phyloP scores from a whole-genome alignment of 2,888 invertebrate species.

The Amiota minor region DNA sequence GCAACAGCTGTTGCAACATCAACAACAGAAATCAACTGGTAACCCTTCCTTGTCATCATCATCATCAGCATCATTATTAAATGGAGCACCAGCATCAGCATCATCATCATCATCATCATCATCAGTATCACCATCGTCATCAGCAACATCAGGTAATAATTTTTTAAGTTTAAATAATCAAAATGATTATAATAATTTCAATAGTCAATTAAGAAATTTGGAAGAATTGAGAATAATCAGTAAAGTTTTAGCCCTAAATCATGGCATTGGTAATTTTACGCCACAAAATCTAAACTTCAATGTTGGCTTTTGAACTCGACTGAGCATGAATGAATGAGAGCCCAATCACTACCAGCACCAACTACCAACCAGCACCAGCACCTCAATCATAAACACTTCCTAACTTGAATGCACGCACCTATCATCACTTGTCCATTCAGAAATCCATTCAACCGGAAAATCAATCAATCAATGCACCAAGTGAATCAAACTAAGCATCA shows the following conservation, averaged over 20 bases:
- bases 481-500: too few relatives aligned
- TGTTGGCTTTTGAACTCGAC: conserved; percentile 58
- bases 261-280: conserved; percentile 77
- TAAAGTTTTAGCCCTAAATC: conserved; percentile 86
- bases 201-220: conserved; percentile 72
- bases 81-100: conserved; percentile 29
- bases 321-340: too few relatives aligned
- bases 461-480: too few relatives aligned
- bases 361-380: conserved; percentile 31
- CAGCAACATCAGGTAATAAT: conserved; percentile 59
- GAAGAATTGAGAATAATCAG: conserved; percentile 88
- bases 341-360: conserved; percentile 8
- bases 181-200: conserved; percentile 43
- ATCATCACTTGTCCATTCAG: too few relatives aligned
- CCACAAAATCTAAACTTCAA: conserved; percentile 69
- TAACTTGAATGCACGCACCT: too few relatives aligned
- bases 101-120: conserved; percentile 32
- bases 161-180: conserved; percentile 44
- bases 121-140: conserved; percentile 27
- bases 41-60: conserved; percentile 53
- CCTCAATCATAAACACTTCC: not conserved
- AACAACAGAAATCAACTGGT: conserved; percentile 39
- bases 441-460: too few relatives aligned
- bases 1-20: conserved; percentile 47
- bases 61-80: conserved; percentile 32